phyloP scores from a whole-genome alignment of 2,113 vertebrate species.

The Protobothrops mucrosquamatus region DNA sequence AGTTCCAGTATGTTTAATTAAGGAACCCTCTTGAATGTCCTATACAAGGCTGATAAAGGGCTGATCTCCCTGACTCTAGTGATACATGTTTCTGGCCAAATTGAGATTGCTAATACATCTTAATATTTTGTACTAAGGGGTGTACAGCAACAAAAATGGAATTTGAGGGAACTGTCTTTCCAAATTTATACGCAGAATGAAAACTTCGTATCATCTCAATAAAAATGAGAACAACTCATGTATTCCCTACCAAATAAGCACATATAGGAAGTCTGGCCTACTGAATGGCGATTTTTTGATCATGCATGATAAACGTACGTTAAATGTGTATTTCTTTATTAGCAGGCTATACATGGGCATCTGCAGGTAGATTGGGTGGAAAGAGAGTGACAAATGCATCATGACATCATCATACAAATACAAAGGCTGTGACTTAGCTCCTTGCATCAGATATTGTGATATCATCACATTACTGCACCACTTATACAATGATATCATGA shows the following conservation, averaged over 20 bases:
- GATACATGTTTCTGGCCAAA: not conserved
- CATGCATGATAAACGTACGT: not conserved
- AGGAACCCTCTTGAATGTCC: not conserved
- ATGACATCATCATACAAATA: not conserved
- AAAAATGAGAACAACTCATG: not conserved
- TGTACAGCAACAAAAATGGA: not conserved
- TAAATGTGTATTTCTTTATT: not conserved
- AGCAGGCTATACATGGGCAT: not conserved
- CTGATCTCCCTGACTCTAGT: not conserved
- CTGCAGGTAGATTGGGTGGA: not conserved
- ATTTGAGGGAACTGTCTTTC: not conserved
- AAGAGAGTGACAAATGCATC: not conserved
- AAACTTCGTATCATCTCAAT: accelerated
- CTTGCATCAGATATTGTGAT: not conserved
- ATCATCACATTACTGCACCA: not conserved
- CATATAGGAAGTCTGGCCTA: not conserved
- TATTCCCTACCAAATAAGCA: not conserved
- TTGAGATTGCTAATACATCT: not conserved
- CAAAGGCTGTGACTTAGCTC: not conserved
- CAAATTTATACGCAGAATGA: not conserved
- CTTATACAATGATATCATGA: not conserved
- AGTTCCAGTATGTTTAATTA: not conserved
- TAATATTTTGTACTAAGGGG: not conserved
- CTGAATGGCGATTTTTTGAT: not conserved
- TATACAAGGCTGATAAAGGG: not conserved